Conservation (phyloP, 2,797 vertebrate genomes). For the Sibirionetta formosa region DNA sequence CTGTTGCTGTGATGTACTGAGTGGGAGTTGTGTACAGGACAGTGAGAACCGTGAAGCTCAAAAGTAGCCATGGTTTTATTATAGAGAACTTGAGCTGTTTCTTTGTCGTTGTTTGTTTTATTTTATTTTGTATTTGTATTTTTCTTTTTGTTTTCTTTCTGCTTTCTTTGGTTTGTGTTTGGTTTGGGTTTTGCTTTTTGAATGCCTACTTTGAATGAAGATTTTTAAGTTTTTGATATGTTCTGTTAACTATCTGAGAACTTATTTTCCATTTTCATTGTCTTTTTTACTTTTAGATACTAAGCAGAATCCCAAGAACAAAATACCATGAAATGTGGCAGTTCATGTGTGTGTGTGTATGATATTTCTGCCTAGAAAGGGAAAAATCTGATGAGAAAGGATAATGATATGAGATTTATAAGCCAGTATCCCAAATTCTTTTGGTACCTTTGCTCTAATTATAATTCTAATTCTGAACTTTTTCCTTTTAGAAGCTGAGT, state of each 20-base stretch:
- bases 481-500: background rate
- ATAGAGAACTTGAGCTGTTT: conserved; percentile 51
- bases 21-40: conserved; percentile 76
- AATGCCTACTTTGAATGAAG: conserved; percentile 31
- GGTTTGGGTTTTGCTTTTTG: background rate
- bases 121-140: background rate
- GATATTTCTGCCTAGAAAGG: background rate
- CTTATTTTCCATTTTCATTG: background rate
- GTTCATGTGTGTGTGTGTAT: too few relatives aligned
- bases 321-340: background rate
- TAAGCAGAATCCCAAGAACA: background rate
- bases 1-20: conserved; percentile 76
- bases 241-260: conserved; percentile 8
- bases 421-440: background rate
- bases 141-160: background rate
- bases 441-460: background rate
- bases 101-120: background rate
- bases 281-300: background rate
- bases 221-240: background rate
- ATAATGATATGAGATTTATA: background rate
- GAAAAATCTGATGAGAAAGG: background rate
- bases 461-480: background rate
- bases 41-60: conserved; percentile 75
- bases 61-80: conserved; percentile 68
- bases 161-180: background rate